Evolutionary conservation across 2,113 vertebrate genomes (phyloP).

Genomic region (Chunga burmeisteri): DNA sequence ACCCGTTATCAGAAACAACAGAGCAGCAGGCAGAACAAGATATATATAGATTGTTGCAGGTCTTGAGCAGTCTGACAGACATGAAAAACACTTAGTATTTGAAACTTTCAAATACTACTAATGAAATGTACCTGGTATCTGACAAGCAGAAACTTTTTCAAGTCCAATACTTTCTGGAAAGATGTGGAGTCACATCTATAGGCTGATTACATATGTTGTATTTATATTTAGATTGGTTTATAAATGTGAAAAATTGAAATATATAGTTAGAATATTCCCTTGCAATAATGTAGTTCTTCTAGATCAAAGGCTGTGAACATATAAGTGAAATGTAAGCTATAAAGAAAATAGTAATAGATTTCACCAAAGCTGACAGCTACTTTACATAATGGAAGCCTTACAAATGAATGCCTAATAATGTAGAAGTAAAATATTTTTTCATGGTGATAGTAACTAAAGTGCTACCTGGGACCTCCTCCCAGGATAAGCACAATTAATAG

Average conservation of each 20-base stretch:
- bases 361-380: neutral
- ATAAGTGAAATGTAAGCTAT: neutral
- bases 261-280: neutral
- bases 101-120: neutral
- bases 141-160: neutral
- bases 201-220: neutral
- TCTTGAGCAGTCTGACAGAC: neutral
- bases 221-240: neutral
- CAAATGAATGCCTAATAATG: neutral
- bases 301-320: neutral
- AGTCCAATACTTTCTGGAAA: neutral
- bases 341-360: neutral
- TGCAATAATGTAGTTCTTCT: neutral
- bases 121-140: neutral
- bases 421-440: neutral
- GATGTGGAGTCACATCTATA: neutral
- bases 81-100: neutral
- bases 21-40: neutral
- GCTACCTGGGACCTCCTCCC: neutral
- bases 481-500: neutral
- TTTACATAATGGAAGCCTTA: neutral
- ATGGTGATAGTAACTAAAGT: neutral
- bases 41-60: neutral
- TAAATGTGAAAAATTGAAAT: neutral
- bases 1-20: neutral